These are phyloP conservation scores for Limenitis camilla DNA, from an alignment of 2,888 invertebrate genomes.

Conservation along the genomic window DNA sequence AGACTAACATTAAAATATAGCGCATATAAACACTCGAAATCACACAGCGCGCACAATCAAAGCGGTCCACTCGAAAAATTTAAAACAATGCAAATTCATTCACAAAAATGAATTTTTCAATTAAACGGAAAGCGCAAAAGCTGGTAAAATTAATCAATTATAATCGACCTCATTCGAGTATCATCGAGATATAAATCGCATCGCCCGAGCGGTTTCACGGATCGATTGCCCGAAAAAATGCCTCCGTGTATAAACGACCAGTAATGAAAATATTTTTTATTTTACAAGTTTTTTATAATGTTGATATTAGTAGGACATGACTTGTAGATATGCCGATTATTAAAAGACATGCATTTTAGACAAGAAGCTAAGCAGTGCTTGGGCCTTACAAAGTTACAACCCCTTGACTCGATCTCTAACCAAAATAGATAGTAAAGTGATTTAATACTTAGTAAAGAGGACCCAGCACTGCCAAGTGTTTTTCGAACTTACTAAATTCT, in stretches of 20 bases:
- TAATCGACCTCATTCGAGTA: slow-evolving; percentile 31
- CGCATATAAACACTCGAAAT: no score
- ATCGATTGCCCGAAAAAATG: slow-evolving; percentile 46
- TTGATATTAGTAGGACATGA: slow-evolving; percentile 29
- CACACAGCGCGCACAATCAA: background rate
- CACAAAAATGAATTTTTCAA: slow-evolving; percentile 10
- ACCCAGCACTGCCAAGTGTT: no score
- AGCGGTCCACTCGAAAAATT: background rate
- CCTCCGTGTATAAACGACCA: slow-evolving; percentile 45
- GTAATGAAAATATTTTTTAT: slow-evolving; percentile 50
- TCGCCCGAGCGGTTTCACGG: slow-evolving; percentile 29
- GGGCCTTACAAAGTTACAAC: no score
- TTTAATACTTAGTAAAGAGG: no score
- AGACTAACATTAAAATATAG: no score
- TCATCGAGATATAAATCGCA: slow-evolving; percentile 21
- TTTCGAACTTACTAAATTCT: no score
- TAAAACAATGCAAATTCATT: slow-evolving; percentile 8
- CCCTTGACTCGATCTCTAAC: no score
- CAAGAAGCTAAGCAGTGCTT: no score
- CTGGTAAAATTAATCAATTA: slow-evolving; percentile 33
- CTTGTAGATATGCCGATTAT: no score
- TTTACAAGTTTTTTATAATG: slow-evolving; percentile 24
- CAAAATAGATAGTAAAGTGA: no score
- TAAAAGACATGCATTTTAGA: no score
- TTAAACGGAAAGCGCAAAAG: slow-evolving; percentile 12